Evolutionary conservation across 2,113 vertebrate species (phyloP).

Genomic region (Phainopepla nitens): DNA sequence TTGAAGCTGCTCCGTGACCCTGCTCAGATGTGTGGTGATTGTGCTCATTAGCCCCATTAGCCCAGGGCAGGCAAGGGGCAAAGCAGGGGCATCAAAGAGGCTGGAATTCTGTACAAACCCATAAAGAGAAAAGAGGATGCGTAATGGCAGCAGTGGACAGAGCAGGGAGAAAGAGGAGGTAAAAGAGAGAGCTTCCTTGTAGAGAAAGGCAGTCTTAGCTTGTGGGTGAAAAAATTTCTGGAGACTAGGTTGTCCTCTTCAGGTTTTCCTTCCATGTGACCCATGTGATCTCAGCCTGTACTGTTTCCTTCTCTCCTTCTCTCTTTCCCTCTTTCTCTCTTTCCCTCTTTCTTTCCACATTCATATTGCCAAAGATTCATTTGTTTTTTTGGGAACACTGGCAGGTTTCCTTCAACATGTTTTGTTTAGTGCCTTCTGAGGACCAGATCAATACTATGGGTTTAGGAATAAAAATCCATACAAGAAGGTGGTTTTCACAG

Average conservation of each 20-base stretch:
- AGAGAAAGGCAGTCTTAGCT: background rate
- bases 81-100: background rate
- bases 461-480: background rate
- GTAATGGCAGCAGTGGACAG: background rate
- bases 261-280: background rate
- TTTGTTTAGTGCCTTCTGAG: background rate
- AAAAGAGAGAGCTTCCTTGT: background rate
- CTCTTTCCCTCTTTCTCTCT: no score
- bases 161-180: background rate
- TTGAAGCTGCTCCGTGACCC: rapidly evolving
- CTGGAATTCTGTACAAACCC: background rate
- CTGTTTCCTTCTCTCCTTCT: background rate
- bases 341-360: background rate
- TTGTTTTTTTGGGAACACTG: background rate
- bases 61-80: background rate
- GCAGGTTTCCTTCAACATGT: background rate
- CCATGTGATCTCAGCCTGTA: background rate
- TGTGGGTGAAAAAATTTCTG: background rate
- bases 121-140: background rate
- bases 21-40: background rate
- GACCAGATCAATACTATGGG: background rate
- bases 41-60: background rate
- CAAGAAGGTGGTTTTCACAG: background rate
- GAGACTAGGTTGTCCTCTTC: background rate
- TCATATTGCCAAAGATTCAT: background rate